phyloP scores from a whole-genome alignment of 2,797 vertebrate genomes.

The Danio tinwini region DNA sequence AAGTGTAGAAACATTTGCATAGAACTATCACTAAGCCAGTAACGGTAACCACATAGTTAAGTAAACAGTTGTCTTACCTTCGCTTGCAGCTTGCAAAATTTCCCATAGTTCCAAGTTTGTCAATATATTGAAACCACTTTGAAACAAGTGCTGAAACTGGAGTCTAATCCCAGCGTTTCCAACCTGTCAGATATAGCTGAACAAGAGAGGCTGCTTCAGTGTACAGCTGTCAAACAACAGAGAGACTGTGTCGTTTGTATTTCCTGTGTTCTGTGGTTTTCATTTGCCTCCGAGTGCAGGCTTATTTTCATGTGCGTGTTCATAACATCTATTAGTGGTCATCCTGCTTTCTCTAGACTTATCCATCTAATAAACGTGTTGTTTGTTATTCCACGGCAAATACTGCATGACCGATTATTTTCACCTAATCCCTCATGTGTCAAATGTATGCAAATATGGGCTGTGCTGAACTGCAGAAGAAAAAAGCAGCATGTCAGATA shows the following conservation, averaged over 20 bases:
- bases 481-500: neutral
- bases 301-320: neutral
- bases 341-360: too few species aligned
- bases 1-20: too few species aligned
- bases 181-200: conserved; percentile 2
- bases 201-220: conserved; percentile 36
- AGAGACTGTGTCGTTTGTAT: conserved; percentile 53
- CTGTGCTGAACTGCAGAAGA: too few species aligned
- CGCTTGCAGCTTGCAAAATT: neutral
- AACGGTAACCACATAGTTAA: too few species aligned
- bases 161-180: neutral
- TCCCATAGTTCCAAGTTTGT: conserved; percentile 39
- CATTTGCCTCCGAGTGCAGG: neutral
- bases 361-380: neutral
- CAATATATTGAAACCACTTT: too few species aligned
- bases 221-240: conserved; percentile 32
- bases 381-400: neutral
- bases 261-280: conserved; percentile 62
- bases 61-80: conserved; percentile 11
- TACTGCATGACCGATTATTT: neutral
- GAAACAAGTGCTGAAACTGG: neutral
- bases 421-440: neutral
- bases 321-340: neutral
- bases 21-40: too few species aligned
- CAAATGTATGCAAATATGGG: conserved; percentile 8